These are phyloP conservation scores for Sweltsa coloradensis DNA, from an alignment of 1,140 invertebrate genomes.

Conservation along the genomic window DNA sequence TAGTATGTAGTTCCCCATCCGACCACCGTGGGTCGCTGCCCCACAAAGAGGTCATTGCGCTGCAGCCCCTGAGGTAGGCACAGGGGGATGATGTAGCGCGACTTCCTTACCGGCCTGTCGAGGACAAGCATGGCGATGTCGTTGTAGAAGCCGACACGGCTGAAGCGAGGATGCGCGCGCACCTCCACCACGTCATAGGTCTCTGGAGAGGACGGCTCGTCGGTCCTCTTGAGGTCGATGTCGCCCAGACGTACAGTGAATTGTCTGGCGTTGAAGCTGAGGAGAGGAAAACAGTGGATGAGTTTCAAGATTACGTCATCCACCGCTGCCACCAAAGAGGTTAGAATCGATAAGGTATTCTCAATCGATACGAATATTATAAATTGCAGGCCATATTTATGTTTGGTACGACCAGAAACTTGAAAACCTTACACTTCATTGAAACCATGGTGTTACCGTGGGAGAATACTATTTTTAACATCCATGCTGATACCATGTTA, in stretches of 20 bases:
- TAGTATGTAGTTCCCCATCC: constrained; percentile 87
- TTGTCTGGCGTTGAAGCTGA: constrained; percentile 69
- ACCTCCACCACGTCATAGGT: constrained; percentile 65
- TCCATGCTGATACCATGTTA: too few relatives aligned
- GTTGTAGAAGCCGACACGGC: constrained; percentile 78
- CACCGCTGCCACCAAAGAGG: too few relatives aligned
- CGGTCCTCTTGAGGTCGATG: constrained; percentile 67
- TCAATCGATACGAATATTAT: too few relatives aligned
- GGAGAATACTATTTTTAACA: too few relatives aligned
- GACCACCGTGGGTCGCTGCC: constrained; percentile 67
- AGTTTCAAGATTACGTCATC: too few relatives aligned
- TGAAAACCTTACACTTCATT: too few relatives aligned
- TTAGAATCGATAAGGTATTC: too few relatives aligned
- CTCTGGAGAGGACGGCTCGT: constrained; percentile 66
- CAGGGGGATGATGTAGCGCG: constrained; percentile 76
- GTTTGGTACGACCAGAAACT: too few relatives aligned
- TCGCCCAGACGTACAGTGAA: constrained; percentile 82
- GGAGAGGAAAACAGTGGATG: too few relatives aligned
- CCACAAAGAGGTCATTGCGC: constrained; percentile 46
- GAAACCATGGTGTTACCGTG: too few relatives aligned
- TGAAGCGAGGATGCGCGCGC: constrained; percentile 67
- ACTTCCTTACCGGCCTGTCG: constrained; percentile 55
- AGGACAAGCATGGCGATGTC: constrained; percentile 78
- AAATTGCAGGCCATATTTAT: too few relatives aligned
- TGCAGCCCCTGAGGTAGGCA: constrained; percentile 58